These are phyloP conservation scores for Drosophila ohnishii DNA, from an alignment of 1,140 invertebrate genomes.

Conservation along the genomic window DNA sequence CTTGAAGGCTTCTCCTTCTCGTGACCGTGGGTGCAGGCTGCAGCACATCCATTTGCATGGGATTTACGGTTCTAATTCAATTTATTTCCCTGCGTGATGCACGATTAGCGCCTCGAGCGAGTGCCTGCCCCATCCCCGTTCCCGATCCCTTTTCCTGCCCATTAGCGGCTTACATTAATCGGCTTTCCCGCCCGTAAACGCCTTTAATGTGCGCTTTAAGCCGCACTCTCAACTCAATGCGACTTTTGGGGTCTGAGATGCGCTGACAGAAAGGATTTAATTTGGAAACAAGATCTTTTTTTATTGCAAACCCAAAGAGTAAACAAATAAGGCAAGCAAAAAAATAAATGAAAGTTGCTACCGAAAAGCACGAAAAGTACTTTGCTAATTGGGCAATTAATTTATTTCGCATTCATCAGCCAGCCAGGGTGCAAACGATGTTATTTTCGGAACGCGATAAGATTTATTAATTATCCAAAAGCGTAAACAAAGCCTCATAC, in stretches of 20 bases:
- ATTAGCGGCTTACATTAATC: slow-evolving; percentile 54
- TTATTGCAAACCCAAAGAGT: slow-evolving; percentile 9
- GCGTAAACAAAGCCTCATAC: slow-evolving; percentile 20
- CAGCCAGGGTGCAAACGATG: slow-evolving; percentile 13
- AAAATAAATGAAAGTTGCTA: slow-evolving; percentile 15
- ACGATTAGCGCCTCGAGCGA: slow-evolving; percentile 49
- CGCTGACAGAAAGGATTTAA: slow-evolving; percentile 38
- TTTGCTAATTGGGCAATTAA: slow-evolving; percentile 51
- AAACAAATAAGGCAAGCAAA: slow-evolving; percentile 6
- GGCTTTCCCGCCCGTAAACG: slow-evolving; percentile 37
- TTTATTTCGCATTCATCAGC: slow-evolving; percentile 45
- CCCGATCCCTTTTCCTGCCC: slow-evolving; percentile 24
- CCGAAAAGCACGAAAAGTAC: slow-evolving; percentile 13
- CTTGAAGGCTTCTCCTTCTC: slow-evolving; percentile 1
- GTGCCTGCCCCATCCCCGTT: neutral
- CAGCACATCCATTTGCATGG: slow-evolving; percentile 52
- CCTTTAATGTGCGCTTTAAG: slow-evolving; percentile 40
- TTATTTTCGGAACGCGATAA: slow-evolving; percentile 28
- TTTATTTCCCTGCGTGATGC: slow-evolving; percentile 52
- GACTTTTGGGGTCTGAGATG: slow-evolving; percentile 11
- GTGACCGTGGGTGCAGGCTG: slow-evolving; percentile 48
- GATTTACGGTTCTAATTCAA: slow-evolving; percentile 60
- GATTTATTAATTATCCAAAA: slow-evolving; percentile 34
- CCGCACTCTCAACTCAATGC: slow-evolving; percentile 15
- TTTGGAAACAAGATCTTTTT: slow-evolving; percentile 17